These are phyloP conservation scores for Electrona antarctica DNA, from an alignment of 2,113 vertebrate genomes.

Conservation along the genomic window DNA sequence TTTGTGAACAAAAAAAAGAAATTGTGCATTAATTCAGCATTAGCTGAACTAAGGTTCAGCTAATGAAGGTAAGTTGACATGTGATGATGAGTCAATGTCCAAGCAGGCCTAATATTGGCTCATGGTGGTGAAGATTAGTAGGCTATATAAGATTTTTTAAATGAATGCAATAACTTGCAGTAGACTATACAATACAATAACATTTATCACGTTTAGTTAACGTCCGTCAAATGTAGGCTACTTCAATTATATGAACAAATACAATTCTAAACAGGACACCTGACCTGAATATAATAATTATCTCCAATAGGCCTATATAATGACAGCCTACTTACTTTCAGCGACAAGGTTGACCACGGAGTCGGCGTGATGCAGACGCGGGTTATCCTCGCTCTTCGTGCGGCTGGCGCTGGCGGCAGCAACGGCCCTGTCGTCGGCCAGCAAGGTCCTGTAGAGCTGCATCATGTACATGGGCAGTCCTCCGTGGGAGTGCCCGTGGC, in stretches of 20 bases:
- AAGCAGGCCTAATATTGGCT: no score
- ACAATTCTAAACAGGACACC: no score
- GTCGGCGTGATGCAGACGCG: slow-evolving; percentile 75
- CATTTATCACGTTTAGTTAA: no score
- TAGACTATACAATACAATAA: no score
- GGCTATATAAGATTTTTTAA: slow-evolving; percentile 1
- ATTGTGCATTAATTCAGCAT: no score
- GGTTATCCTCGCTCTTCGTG: slow-evolving; percentile 53
- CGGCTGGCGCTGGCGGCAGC: slow-evolving; percentile 15
- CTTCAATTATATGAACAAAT: no score
- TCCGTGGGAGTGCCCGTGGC: slow-evolving; percentile 12
- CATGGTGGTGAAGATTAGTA: no score
- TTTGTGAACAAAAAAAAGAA: not conserved
- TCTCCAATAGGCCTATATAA: no score
- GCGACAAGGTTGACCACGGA: slow-evolving; percentile 82
- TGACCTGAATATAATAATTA: no score
- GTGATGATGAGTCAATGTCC: slow-evolving; percentile 22
- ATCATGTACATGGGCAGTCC: slow-evolving; percentile 83
- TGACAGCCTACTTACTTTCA: no score
- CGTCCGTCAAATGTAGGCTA: no score
- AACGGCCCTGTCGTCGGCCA: slow-evolving; percentile 53
- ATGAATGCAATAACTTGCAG: slow-evolving; percentile 48
- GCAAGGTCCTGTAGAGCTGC: slow-evolving; percentile 82
- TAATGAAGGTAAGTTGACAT: not conserved
- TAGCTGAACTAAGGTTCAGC: no score